These are phyloP conservation scores for Microcebus ravelobensis DNA, from an alignment of 2,113 vertebrate genomes.

Conservation along the genomic window DNA sequence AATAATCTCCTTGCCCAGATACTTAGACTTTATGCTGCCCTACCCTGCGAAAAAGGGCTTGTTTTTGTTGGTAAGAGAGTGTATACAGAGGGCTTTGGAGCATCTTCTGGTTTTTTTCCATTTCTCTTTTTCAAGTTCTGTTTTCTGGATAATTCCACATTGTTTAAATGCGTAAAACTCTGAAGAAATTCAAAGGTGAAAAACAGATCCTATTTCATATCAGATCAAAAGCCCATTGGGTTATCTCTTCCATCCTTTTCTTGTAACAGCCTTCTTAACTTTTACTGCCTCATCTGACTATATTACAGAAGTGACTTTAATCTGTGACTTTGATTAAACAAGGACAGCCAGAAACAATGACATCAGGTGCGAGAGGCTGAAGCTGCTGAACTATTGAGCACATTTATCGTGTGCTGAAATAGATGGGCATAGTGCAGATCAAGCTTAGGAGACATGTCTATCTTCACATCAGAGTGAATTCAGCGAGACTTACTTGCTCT, in stretches of 20 bases:
- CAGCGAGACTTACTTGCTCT: neutral
- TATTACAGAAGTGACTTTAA: conserved; percentile 23
- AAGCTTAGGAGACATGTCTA: neutral
- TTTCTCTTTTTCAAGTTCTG: neutral
- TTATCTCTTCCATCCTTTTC: neutral
- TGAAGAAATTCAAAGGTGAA: conserved; percentile 40
- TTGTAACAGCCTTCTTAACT: neutral
- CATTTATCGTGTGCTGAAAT: neutral
- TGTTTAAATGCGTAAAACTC: conserved; percentile 35
- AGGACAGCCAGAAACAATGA: neutral
- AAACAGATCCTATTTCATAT: conserved; percentile 8
- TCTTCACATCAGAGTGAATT: neutral
- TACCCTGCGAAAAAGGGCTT: neutral
- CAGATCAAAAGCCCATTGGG: neutral
- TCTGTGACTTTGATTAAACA: conserved; percentile 39
- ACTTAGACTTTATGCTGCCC: neutral
- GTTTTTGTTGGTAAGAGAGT: neutral
- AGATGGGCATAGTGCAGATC: neutral
- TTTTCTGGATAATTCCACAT: conserved; percentile 18
- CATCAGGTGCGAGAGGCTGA: neutral
- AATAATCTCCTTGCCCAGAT: neutral
- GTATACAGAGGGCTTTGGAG: neutral
- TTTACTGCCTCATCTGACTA: neutral
- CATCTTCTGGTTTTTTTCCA: neutral
- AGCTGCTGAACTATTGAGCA: neutral